Evolutionary conservation across 30 jellyfish, hydroid and myxozoan species (phyloP), one percentile per base, ranked within the genome.

Genomic region (Hydra vulgaris): DNA sequence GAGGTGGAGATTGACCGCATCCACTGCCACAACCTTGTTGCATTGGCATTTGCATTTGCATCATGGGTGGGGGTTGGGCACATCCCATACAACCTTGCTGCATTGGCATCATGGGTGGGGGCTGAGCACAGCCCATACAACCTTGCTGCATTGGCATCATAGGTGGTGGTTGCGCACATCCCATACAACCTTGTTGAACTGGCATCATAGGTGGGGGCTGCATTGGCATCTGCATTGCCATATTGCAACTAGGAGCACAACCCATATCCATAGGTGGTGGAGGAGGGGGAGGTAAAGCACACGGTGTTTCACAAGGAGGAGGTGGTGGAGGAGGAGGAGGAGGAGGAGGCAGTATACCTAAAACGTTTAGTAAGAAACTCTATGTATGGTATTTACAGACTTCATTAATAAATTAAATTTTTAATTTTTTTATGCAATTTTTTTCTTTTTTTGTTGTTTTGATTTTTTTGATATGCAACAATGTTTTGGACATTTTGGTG

Each of bases 401-500:
- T 68, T 20, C 8, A 68, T 68, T 68, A n/a, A 3, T 8, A 68
- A 3, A 23, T 68, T 15, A n/a, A 20, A 68, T 3, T 40, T 40
- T 40, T 40, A 40, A 40, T 40, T 40, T 40, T 40, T 40, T 40
- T 40, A 40, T 40, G 61, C 61, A 40, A 40, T 40, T 40, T 40
- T 40, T 40, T 40, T 40, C 61, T 40, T 40, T 12, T 40, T 40
- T 40, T 40, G 61, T 12, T 16, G 54, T 78, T 67, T 80, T 20
- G 87, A 68, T 26, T 80, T 70, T 80, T 66, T 80, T 17, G 81
- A 80, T 40, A 40, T 3, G 71, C 87, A 80, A 19, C 87, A 78
- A 54, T 78, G 83, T 67, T 80, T 80, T 17, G 84, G 83, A 26
- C 87, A 80, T n/a, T 80, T 67, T 23, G 84, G 66, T 25, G 69